These are phyloP conservation scores for Strigamia crassipes DNA, from an alignment of 2,888 invertebrate genomes.

Conservation along the genomic window DNA sequence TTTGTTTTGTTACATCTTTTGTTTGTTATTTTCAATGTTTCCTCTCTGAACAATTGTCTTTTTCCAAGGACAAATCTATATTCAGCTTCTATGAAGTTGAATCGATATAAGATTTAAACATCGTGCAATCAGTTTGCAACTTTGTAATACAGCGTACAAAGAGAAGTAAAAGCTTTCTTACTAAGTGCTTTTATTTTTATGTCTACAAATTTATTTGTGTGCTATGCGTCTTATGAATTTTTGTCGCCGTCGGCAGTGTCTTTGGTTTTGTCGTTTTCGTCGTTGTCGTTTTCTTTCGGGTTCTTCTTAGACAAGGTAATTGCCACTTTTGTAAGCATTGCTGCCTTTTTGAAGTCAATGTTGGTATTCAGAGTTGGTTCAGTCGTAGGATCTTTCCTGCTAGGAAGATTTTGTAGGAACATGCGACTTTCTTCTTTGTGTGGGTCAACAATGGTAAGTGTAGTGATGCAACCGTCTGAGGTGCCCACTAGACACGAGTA, in stretches of 20 bases:
- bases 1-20: neutral
- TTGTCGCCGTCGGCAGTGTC: neutral
- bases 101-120: neutral
- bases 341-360: slow-evolving; percentile 51
- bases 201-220: neutral
- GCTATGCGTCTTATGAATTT: neutral
- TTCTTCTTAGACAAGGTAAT: neutral
- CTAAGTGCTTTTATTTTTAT: slow-evolving; percentile 2
- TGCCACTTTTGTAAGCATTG: slow-evolving; percentile 50
- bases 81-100: slow-evolving; percentile 38
- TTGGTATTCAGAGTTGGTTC: slow-evolving; percentile 31
- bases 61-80: slow-evolving; percentile 3
- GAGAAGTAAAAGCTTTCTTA: slow-evolving; percentile 17
- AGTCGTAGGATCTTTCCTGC: slow-evolving; percentile 64
- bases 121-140: slow-evolving; percentile 13
- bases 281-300: neutral
- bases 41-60: neutral
- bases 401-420: slow-evolving; percentile 70
- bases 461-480: slow-evolving; percentile 90
- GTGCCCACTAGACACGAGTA: slow-evolving; percentile 74
- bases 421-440: slow-evolving; percentile 69
- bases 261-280: neutral
- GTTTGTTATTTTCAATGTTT: neutral
- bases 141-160: slow-evolving; percentile 23
- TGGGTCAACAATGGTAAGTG: slow-evolving; percentile 79